Conservation (phyloP, 2,888 invertebrate species). For the Pristionchus fissidentatus region DNA sequence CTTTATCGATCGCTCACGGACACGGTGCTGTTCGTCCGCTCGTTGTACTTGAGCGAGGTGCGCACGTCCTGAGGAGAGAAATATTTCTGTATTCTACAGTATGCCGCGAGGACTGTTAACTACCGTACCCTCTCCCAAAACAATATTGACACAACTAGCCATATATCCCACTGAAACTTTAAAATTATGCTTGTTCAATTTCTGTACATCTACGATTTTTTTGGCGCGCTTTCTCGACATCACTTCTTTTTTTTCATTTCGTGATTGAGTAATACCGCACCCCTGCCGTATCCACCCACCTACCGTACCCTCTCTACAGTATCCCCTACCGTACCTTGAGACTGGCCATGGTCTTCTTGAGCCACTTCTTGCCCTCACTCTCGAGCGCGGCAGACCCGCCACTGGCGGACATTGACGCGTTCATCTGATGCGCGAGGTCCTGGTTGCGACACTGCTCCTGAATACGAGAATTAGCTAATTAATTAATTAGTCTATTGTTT, state of each 20-base stretch:
- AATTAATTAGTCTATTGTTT: background rate
- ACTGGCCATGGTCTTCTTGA: conserved; percentile 88
- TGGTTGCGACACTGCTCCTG: conserved; percentile 72
- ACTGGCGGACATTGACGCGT: background rate
- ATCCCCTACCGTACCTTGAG: conserved; percentile 75
- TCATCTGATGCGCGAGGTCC: conserved; percentile 84
- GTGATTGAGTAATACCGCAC: too few relatives aligned
- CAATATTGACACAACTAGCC: background rate
- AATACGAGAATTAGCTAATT: background rate
- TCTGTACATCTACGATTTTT: too few relatives aligned
- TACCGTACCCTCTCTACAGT: background rate
- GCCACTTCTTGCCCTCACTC: conserved; percentile 81
- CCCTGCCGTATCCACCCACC: background rate
- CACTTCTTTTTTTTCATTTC: too few relatives aligned
- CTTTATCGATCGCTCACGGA: conserved; percentile 47
- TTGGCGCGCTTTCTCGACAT: too few relatives aligned
- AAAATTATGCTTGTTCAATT: conserved; percentile 57
- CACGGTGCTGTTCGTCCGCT: conserved; percentile 62
- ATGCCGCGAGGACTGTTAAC: too few relatives aligned
- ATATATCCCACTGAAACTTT: background rate
- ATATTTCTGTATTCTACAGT: background rate
- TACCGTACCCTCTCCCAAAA: background rate
- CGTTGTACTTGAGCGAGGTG: conserved; percentile 68
- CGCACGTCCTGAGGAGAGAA: conserved; percentile 63
- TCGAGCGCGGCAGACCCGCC: conserved; percentile 77